Base-by-base conservation (phyloP, 2,797 vertebrate species). In the Bufotes viridis region DNA sequence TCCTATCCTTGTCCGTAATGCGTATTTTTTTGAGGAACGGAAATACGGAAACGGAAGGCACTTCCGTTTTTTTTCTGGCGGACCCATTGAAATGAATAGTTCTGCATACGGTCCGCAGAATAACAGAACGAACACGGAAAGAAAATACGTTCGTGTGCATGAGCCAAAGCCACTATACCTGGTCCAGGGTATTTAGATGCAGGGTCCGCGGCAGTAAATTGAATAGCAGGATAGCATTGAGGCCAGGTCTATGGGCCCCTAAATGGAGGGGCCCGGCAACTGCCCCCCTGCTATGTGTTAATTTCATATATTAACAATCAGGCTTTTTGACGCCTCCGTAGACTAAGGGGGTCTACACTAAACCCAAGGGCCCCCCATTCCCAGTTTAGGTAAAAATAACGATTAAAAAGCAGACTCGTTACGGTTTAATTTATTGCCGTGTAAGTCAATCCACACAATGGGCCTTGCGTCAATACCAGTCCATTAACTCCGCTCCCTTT, bases 401-500 rank as follows among this genome's bases (percentile, higher is more conserved):
- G 20, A 22, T 22, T 49, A 24, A 0, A 24, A 60, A 67, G 80
- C 7, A 51, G 34, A 7, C 15, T 1, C 49, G 34, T 63, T 81
- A 42, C 58, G 8, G 13, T 67, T 53, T 81, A 81, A 65, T 65
- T 49, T 53, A 65, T 51, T 15, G 34, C 61, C 2, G 55, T 60
- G 70, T 17, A 84, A 61, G 29, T 26, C 13, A 42, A 58, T 65
- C n/a, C 20, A 51, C 80, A 78, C 58, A 22, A 55, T 12, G 51
- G 74, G 26, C 53, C 79, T 60, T 49, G 81, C 42, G 55, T 82
- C 57, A 75, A 70, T 49, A 26, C 4, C 8, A 65, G 13, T 61
- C 82, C 70, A 84, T 84, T 75, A 75, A 4, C 24, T 75, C 69
- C 75, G 82, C 82, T 74, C 58, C 58, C 69, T 61, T 87, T 87